Evolutionary conservation across 2,888 invertebrate genomes (phyloP).

Genomic region (Carpatolechia fugitivella): DNA sequence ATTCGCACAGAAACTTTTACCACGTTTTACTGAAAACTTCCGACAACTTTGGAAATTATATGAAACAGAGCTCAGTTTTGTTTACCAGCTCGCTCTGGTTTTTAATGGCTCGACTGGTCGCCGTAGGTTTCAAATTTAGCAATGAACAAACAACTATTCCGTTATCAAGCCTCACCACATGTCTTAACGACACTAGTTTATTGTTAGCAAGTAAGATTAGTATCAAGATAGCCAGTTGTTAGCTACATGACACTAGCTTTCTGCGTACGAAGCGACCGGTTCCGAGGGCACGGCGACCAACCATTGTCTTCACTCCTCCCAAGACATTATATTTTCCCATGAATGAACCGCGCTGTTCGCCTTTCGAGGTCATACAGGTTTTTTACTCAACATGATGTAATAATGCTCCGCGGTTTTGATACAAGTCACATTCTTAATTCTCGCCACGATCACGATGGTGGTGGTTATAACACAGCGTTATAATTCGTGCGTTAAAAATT

Average conservation of each 20-base stretch:
- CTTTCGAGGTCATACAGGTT: constrained; percentile 61
- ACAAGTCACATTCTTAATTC: constrained; percentile 40
- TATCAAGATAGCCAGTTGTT: not conserved
- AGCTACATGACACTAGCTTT: not conserved
- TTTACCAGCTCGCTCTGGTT: too few species aligned
- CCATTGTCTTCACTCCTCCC: constrained; percentile 59
- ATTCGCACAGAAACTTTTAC: too few species aligned
- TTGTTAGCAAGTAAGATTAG: not conserved
- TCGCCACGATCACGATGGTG: constrained; percentile 1
- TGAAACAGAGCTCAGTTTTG: too few species aligned
- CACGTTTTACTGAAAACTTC: too few species aligned
- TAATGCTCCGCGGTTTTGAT: constrained; percentile 42
- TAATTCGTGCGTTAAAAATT: too few species aligned
- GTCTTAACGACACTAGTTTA: too few species aligned
- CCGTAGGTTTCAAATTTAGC: too few species aligned
- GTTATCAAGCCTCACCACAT: too few species aligned
- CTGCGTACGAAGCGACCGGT: constrained; percentile 2
- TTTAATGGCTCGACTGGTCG: too few species aligned
- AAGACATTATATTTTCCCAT: constrained; percentile 60
- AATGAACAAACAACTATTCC: too few species aligned
- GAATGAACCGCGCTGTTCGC: constrained; percentile 55
- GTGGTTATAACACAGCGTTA: too few species aligned
- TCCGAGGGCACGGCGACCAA: constrained; percentile 27
- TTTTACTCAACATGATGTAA: constrained; percentile 70
- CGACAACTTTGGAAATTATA: too few species aligned